Percentiles rank a stretch among this genome's conserved stretches.
Conservation (phyloP, 2,888 invertebrate species). For the Catocala fraxini region DNA sequence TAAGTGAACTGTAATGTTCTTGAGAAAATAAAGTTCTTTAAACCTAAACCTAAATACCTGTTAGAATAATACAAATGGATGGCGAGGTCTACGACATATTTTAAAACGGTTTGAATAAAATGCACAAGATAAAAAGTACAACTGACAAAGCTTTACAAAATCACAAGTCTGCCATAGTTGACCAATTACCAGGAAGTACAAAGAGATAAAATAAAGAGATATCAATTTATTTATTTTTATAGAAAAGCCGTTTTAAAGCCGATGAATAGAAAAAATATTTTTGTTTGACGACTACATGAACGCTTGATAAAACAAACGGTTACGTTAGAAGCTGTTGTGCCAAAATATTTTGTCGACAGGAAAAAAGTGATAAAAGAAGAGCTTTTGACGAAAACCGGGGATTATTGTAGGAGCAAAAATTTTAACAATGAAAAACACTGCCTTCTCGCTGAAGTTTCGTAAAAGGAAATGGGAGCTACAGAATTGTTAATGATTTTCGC, state of each 20-base stretch:
- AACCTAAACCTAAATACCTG: too few relatives aligned
- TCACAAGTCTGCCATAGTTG: too few relatives aligned
- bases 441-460: constrained; percentile 34
- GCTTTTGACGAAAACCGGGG: constrained; percentile 29
- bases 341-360: constrained; percentile 46
- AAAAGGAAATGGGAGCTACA: constrained; percentile 36
- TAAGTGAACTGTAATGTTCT: too few relatives aligned
- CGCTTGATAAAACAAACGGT: constrained; percentile 46
- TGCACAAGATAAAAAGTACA: too few relatives aligned
- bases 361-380: constrained; percentile 46
- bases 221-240: not conserved
- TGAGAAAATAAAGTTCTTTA: too few relatives aligned
- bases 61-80: too few relatives aligned
- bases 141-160: too few relatives aligned
- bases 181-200: too few relatives aligned
- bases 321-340: constrained; percentile 40
- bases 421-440: constrained; percentile 38
- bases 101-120: too few relatives aligned
- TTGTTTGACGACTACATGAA: constrained; percentile 34
- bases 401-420: constrained; percentile 32
- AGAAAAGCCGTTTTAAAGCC: not conserved
- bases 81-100: too few relatives aligned
- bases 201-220: not conserved
- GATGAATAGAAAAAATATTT: constrained; percentile 24
- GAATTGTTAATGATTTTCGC: constrained; percentile 48